A percentile compares a stretch with the other conserved stretches of the same genome.
Conservation (phyloP, 2,888 invertebrate genomes). For the Amiota communis region DNA sequence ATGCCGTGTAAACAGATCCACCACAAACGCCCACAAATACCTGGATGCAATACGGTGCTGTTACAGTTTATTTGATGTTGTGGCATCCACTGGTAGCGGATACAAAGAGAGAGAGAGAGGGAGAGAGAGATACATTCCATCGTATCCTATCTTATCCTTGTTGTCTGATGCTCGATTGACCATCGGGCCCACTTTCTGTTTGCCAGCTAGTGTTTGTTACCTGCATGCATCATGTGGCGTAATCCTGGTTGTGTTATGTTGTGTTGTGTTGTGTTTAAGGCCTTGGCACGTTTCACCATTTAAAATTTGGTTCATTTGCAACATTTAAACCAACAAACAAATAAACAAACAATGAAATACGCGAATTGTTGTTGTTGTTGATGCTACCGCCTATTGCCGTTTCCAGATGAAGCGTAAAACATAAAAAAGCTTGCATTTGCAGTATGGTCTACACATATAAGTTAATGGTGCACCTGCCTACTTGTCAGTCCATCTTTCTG, state of each 20-base stretch:
- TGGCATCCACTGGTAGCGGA: background rate
- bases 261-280: constrained; percentile 8
- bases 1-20: constrained; percentile 11
- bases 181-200: too few species aligned
- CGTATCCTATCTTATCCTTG: too few species aligned
- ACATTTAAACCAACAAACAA: constrained; percentile 31
- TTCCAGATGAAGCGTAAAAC: too few species aligned
- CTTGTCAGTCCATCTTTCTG: too few species aligned
- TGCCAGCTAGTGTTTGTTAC: background rate
- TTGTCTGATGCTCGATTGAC: too few species aligned
- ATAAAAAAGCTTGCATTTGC: too few species aligned
- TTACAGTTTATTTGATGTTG: background rate
- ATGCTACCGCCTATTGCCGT: too few species aligned
- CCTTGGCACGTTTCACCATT: constrained; percentile 25
- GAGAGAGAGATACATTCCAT: too few species aligned
- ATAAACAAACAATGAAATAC: constrained; percentile 22
- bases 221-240: background rate
- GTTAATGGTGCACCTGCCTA: too few species aligned
- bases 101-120: background rate
- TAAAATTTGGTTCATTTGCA: constrained; percentile 43
- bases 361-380: constrained; percentile 6
- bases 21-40: background rate
- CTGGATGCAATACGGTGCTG: background rate
- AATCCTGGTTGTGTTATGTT: background rate
- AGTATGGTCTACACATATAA: too few species aligned